phyloP scores from a whole-genome alignment of 2,113 vertebrate species.

The Trichomycterus rosablanca region DNA sequence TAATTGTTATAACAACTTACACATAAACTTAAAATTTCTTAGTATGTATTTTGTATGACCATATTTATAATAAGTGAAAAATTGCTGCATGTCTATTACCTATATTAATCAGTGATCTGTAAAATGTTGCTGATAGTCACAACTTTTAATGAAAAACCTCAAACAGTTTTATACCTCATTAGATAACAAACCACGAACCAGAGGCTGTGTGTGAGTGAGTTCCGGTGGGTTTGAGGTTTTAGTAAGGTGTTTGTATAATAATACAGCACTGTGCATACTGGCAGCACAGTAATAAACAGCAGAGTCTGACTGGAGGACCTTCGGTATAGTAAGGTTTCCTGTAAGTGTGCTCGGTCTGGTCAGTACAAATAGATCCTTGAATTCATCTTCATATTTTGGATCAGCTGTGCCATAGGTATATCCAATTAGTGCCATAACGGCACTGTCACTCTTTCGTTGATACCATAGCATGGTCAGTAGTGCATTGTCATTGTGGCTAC shows the following conservation, averaged over 20 bases:
- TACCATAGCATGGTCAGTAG: constrained; percentile 50
- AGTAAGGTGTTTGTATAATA: constrained; percentile 20
- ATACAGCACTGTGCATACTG: constrained; percentile 57
- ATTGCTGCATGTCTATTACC: too few species aligned
- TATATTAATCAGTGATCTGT: too few species aligned
- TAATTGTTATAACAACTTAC: too few species aligned
- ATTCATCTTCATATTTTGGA: constrained; percentile 32
- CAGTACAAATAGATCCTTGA: constrained; percentile 34
- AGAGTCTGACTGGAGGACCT: constrained; percentile 35
- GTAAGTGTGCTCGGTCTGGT: not conserved
- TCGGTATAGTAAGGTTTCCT: constrained; percentile 46
- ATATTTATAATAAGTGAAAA: too few species aligned
- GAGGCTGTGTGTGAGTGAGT: not conserved
- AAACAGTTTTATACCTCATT: not conserved
- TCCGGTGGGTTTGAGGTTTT: constrained; percentile 44
- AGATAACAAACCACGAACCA: not conserved
- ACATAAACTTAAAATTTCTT: too few species aligned
- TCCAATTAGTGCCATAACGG: constrained; percentile 53
- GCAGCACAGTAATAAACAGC: constrained; percentile 64
- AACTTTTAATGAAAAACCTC: not conserved
- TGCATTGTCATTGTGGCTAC: constrained; percentile 42
- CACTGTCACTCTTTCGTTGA: constrained; percentile 34
- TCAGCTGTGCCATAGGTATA: constrained; percentile 7
- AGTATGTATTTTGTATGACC: too few species aligned
- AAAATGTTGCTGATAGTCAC: too few species aligned